phyloP scores from a whole-genome alignment of 2,797 vertebrate genomes.

The Perodicticus potto region DNA sequence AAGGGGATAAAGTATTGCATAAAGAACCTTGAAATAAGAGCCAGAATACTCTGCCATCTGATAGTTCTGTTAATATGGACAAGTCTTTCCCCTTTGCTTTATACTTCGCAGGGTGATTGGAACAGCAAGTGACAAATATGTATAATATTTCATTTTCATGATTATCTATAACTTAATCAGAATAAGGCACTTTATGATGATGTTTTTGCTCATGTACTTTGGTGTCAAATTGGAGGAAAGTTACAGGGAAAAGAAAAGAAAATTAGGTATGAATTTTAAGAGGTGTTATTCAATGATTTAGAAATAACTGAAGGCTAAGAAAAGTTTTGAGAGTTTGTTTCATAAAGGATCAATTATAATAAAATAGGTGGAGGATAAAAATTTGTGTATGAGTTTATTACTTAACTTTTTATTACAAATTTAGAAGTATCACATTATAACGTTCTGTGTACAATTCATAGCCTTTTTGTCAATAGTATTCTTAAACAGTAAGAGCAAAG shows the following conservation, averaged over 20 bases:
- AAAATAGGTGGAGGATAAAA: constrained; percentile 10
- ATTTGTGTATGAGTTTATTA: constrained; percentile 17
- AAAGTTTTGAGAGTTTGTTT: constrained; percentile 48
- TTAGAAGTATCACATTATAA: constrained; percentile 43
- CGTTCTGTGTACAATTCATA: not conserved
- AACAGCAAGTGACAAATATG: constrained; percentile 35
- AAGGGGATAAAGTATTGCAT: constrained; percentile 16
- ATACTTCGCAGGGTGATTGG: not conserved
- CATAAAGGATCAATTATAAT: constrained; percentile 42
- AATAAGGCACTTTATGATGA: constrained; percentile 57
- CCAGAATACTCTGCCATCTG: not conserved
- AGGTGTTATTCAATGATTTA: constrained; percentile 53
- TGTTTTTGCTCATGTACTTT: constrained; percentile 45
- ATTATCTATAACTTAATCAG: constrained; percentile 50
- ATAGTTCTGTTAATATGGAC: constrained; percentile 17
- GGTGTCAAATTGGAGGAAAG: constrained; percentile 56
- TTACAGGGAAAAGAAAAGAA: constrained; percentile 50
- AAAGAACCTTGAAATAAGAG: constrained; percentile 63
- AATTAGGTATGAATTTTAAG: constrained; percentile 50
- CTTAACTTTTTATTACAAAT: constrained; percentile 48
- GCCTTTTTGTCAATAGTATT: constrained; percentile 49
- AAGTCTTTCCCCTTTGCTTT: constrained; percentile 14
- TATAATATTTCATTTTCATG: constrained; percentile 59
- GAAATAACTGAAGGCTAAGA: constrained; percentile 56
- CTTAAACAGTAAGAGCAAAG: constrained; percentile 64